These are phyloP conservation scores for Platorchestia sp. DNA, from an alignment of 1,140 invertebrate species.

Conservation along the genomic window DNA sequence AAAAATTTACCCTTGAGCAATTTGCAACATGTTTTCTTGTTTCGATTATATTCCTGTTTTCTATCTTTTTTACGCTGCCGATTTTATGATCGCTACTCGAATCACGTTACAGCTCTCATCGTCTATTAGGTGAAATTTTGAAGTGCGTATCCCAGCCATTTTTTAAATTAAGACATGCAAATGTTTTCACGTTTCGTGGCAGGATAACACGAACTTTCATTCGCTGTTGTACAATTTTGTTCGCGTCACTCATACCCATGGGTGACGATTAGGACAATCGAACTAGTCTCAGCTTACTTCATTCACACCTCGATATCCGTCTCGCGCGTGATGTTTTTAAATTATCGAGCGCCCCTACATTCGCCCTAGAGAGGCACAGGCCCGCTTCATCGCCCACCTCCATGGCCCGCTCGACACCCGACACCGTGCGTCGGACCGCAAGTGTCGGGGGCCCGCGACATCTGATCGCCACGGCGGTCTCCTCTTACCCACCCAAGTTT, in stretches of 20 bases:
- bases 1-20: too few relatives aligned
- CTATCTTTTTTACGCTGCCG: too few relatives aligned
- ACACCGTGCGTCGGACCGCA: not conserved
- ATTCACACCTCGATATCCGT: not conserved
- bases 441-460: not conserved
- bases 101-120: too few relatives aligned
- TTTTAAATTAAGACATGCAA: not conserved
- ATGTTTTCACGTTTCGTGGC: not conserved
- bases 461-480: not conserved
- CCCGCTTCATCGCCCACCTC: too few relatives aligned
- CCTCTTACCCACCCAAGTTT: not conserved
- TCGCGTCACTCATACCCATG: not conserved
- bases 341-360: not conserved
- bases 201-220: not conserved
- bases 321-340: not conserved
- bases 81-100: too few relatives aligned
- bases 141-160: not conserved
- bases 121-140: too few relatives aligned
- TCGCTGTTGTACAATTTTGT: not conserved
- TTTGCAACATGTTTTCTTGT: too few relatives aligned
- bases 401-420: not conserved
- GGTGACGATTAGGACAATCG: not conserved
- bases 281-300: not conserved
- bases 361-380: not conserved
- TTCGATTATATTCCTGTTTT: too few relatives aligned